Conservation (phyloP, 2,797 vertebrate genomes). For the Tiaroga cobitis region DNA sequence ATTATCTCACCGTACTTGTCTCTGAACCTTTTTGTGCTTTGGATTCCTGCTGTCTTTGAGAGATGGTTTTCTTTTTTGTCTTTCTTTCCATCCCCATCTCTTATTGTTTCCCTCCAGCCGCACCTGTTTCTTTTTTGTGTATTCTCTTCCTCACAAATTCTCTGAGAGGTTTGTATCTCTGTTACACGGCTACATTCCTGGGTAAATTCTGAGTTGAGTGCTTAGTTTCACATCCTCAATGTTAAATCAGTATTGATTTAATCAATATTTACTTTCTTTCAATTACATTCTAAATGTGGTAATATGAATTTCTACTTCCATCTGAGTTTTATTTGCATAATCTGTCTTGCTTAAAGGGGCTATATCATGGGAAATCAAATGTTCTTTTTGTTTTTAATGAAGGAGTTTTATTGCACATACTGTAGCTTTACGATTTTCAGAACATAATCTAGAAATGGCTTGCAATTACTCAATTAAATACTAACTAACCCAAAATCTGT, state of each 20-base stretch:
- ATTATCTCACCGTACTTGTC: constrained; percentile 42
- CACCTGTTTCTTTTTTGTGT: neutral
- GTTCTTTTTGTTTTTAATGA: neutral
- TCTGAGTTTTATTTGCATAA: neutral
- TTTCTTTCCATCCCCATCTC: neutral
- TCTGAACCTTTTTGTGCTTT: constrained; percentile 36
- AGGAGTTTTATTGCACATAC: neutral
- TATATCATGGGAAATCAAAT: neutral
- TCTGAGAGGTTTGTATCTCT: neutral
- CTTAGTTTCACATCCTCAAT: neutral
- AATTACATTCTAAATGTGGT: neutral
- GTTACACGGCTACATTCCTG: constrained; percentile 2
- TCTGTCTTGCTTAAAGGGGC: neutral
- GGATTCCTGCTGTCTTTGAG: constrained; percentile 24
- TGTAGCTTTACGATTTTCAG: neutral
- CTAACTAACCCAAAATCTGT: neutral
- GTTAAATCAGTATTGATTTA: constrained; percentile 14
- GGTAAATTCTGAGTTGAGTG: neutral
- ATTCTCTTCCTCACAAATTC: constrained; percentile 1
- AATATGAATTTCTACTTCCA: neutral
- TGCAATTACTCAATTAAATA: neutral
- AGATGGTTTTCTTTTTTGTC: neutral
- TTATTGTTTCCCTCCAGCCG: neutral
- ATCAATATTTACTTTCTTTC: constrained; percentile 6
- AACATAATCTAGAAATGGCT: neutral